Conservation (phyloP, 1,140 invertebrate species). For the Brachionus rotundiformis region DNA sequence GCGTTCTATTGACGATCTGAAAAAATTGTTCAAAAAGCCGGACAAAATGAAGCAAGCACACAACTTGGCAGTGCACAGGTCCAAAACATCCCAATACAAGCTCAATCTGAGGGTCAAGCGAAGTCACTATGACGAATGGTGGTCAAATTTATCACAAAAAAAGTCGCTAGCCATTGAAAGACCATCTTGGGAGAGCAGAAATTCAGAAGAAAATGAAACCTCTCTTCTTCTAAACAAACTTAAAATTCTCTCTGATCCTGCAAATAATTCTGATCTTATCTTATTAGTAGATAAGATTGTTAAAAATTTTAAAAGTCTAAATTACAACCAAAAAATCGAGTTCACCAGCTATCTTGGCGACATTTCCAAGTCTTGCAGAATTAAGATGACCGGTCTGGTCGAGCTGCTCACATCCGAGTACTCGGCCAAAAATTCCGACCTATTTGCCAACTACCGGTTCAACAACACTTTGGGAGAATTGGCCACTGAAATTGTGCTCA, state of each 20-base stretch:
- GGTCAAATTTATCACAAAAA: neutral
- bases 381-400: neutral
- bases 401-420: conserved; percentile 7
- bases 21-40: conserved; percentile 14
- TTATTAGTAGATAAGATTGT: neutral
- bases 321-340: conserved; percentile 8
- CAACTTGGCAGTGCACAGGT: neutral
- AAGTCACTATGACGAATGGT: conserved; percentile 26
- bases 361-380: neutral
- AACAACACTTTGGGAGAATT: conserved; percentile 25
- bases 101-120: neutral
- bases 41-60: neutral
- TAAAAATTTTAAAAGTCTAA: neutral
- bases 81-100: neutral
- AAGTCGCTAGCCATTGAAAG: neutral
- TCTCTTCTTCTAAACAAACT: neutral
- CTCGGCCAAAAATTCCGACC: neutral
- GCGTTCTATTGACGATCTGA: neutral
- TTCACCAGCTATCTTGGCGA: neutral
- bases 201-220: neutral
- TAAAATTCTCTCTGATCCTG: neutral
- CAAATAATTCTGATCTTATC: neutral
- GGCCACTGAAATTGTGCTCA: conserved; percentile 29
- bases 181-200: neutral
- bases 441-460: neutral